Base-by-base conservation (phyloP, 2,797 vertebrate species). In the Cacajao melanocephalus region DNA sequence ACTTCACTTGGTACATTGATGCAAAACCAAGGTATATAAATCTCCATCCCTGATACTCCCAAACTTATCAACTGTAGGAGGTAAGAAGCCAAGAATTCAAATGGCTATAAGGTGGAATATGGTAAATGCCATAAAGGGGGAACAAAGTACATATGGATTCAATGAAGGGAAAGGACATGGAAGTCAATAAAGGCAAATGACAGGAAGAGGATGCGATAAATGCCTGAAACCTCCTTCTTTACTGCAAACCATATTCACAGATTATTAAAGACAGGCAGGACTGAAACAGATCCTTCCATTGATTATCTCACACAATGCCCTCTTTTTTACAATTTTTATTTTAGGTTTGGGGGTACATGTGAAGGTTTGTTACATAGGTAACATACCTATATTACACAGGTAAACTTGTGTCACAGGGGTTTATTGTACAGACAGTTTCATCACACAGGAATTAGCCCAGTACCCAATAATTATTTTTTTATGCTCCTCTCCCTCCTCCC, bases 21-120 rank as follows among this genome's bases (percentile, higher is more conserved):
- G 72, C 48, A 94, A 93, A 96, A 73, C 39, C 41, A 70, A 50
- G 4, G 5, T 61, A 30, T 89, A 61, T 61, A 96, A 90, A 88
- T 90, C 64, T 24, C 11, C 41, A 91, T 80, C 2, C 55, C 10
- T 52, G 28, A n/a, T 41, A 19, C 0, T 4, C 22, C 48, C 8
- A 87, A 76, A 39, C 7, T 4, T 64, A 70, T 11, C 81, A 41
- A 83, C 33, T 83, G 57, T 30, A 88, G 72, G 55, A 76, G 52
- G 41, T 90, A 7, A 94, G 22, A 93, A 75, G 39, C 50, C 12
- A 61, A 88, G 55, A 83, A 93, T 79, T 44, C 52, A 93, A 88
- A 78, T 46, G 44, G 48, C 30, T 48, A 46, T 82, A 97, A 57
- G 44, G 13, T 9, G 78, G 33, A 46, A 41, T 4, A 1, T 46